These are phyloP conservation scores for Rhinatrema bivittatum DNA, from an alignment of 2,797 vertebrate genomes.

Conservation along the genomic window DNA sequence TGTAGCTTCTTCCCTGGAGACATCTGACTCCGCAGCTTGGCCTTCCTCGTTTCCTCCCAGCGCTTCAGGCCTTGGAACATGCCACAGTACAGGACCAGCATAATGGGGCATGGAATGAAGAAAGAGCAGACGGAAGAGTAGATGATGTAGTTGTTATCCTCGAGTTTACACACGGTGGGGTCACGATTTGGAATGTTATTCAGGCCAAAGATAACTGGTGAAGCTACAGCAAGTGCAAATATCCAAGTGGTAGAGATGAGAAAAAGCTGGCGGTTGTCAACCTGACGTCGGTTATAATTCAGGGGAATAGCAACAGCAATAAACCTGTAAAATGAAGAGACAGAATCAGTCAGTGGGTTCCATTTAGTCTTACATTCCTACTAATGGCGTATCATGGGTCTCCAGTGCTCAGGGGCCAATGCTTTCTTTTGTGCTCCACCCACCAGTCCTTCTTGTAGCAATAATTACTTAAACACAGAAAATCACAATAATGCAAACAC, in stretches of 20 bases:
- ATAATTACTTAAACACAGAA: too few species aligned
- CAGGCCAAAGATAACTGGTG: slow-evolving; percentile 86
- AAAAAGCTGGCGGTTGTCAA: slow-evolving; percentile 74
- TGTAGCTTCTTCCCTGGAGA: slow-evolving; percentile 54
- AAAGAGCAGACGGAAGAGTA: slow-evolving; percentile 94
- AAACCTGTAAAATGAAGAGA: slow-evolving; percentile 62
- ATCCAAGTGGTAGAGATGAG: slow-evolving; percentile 87
- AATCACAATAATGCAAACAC: too few species aligned
- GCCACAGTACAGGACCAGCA: slow-evolving; percentile 87
- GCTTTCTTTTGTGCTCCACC: too few species aligned
- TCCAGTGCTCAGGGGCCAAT: too few species aligned
- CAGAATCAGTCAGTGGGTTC: too few species aligned
- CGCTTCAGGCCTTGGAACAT: slow-evolving; percentile 80
- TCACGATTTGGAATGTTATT: slow-evolving; percentile 74
- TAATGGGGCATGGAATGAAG: slow-evolving; percentile 90
- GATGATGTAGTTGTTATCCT: slow-evolving; percentile 79
- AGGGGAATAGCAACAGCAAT: slow-evolving; percentile 81
- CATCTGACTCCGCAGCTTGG: slow-evolving; percentile 70
- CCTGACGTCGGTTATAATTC: slow-evolving; percentile 80
- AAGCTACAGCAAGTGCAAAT: slow-evolving; percentile 83
- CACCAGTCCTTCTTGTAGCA: too few species aligned
- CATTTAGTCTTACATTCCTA: too few species aligned
- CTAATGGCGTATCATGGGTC: too few species aligned
- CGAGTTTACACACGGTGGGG: slow-evolving; percentile 77
- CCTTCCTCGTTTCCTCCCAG: slow-evolving; percentile 79